Percentiles rank a stretch among this genome's conserved stretches.
Conservation (phyloP, 2,888 invertebrate species). For the Drosophila aldrichi region DNA sequence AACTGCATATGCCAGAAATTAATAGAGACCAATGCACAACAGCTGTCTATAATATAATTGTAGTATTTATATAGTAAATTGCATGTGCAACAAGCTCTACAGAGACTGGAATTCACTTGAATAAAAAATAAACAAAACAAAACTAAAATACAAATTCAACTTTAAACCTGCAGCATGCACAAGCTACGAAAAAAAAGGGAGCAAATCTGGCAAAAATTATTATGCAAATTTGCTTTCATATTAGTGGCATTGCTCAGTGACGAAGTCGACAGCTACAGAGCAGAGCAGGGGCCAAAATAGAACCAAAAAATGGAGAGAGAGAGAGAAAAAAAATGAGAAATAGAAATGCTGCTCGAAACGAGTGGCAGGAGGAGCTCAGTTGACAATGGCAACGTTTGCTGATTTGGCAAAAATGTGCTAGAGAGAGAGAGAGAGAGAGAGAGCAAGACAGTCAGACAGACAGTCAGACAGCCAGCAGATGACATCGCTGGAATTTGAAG, state of each 20-base stretch:
- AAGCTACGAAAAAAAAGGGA: constrained; percentile 7
- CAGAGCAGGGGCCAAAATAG: not conserved
- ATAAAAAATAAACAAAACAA: constrained; percentile 25
- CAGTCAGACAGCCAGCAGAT: constrained; percentile 10
- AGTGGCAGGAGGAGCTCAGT: constrained; percentile 49
- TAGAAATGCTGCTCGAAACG: constrained; percentile 45
- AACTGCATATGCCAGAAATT: not conserved
- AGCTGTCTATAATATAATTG: too few relatives aligned
- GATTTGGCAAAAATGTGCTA: constrained; percentile 74
- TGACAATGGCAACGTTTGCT: constrained; percentile 81
- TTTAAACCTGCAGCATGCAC: constrained; percentile 55
- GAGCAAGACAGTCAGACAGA: not conserved
- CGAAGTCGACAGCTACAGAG: constrained; percentile 49
- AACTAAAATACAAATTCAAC: constrained; percentile 46
- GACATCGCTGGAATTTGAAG: constrained; percentile 63
- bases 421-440: not conserved
- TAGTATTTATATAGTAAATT: not conserved
- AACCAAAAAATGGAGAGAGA: not conserved
- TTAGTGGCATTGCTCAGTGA: constrained; percentile 71
- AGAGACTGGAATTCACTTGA: not conserved
- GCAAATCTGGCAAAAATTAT: constrained; percentile 74
- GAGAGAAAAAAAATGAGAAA: constrained; percentile 20
- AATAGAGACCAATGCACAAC: not conserved
- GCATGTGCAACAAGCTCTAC: constrained; percentile 23
- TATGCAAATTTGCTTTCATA: constrained; percentile 80